Base-by-base conservation (phyloP, 2,888 invertebrate species). In the Heliconius cydno region DNA sequence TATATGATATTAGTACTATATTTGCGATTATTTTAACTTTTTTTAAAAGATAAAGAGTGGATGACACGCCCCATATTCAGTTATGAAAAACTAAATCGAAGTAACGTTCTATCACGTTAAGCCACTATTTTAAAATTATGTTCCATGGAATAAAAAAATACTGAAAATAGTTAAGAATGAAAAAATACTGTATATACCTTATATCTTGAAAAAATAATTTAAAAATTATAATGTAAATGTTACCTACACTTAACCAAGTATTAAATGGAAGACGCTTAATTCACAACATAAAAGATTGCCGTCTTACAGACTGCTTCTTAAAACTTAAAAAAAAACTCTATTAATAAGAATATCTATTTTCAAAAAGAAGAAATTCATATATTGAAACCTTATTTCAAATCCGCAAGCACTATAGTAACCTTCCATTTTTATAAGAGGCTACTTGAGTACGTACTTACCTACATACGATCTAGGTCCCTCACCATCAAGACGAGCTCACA, bases 401-500 rank as follows among this genome's bases (percentile, higher is more conserved):
- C 41, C 52, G 25, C 46, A 77, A 81, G 74, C 60, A 67, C 52
- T 78, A 72, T 76, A 66, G 73, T 73, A 70, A 74, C 73, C 79
- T 81, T 76, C 68, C 46, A 70, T 76, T 79, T 77, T 73, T 75
- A 28, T 25, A 80, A 82, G 79, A 41, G 81, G 30, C 77, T 75
- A 80, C 82, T 81, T 77, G 66, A 83, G 83, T 81, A 80, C 80
- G 74, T 81, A 81, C 83, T 83, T 81, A 83, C 82, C 83, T 83
- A 81, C 78, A 82, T 82, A 80, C 80, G 79, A 80, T 72, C 78
- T 63, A 74, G 81, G 66, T 78, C 82, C 77, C 57, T 78, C 80
- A 77, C 41, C 66, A 80, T 70, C 72, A 74, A 78, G 76, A 75
- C 79, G 60, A 78, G 74, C 72, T 78, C 78, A 75, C 79, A 80